Percentiles rank a stretch among this genome's conserved stretches.
phyloP scores from a whole-genome alignment of 2,113 vertebrate species.

The Tychaedon coryphoeus region DNA sequence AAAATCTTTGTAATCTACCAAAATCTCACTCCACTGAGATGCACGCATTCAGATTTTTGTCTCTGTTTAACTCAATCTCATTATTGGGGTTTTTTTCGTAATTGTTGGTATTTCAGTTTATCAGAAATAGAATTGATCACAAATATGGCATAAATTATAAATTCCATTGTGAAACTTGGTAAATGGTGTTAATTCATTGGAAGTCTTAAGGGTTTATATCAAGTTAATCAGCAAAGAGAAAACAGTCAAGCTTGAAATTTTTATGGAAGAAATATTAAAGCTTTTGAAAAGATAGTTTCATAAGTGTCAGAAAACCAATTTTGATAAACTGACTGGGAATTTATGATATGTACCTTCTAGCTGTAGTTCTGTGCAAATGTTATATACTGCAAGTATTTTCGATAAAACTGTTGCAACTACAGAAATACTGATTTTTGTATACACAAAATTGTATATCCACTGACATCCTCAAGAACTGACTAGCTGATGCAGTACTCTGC shows the following conservation, averaged over 20 bases:
- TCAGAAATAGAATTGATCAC: neutral
- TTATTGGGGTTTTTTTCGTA: neutral
- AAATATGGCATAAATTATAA: neutral
- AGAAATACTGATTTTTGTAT: neutral
- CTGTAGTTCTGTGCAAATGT: neutral
- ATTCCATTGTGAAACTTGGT: neutral
- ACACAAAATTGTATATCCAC: neutral
- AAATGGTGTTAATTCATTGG: neutral
- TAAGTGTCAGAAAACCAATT: neutral
- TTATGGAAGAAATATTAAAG: neutral
- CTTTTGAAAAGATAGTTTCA: fast-evolving
- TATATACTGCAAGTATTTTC: neutral
- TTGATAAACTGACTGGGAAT: neutral
- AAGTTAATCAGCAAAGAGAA: neutral
- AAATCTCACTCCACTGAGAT: no score
- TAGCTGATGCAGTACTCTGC: neutral
- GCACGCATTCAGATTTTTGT: neutral
- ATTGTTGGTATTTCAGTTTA: neutral
- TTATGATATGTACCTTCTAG: neutral
- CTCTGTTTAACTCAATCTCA: neutral
- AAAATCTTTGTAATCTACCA: neutral
- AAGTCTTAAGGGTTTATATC: neutral
- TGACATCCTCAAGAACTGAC: neutral
- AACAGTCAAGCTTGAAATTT: neutral
- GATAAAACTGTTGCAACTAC: neutral